Evolutionary conservation across 1,140 invertebrate genomes (phyloP), one percentile per base, ranked within the genome.

Genomic region (Drosophila takahashii): DNA sequence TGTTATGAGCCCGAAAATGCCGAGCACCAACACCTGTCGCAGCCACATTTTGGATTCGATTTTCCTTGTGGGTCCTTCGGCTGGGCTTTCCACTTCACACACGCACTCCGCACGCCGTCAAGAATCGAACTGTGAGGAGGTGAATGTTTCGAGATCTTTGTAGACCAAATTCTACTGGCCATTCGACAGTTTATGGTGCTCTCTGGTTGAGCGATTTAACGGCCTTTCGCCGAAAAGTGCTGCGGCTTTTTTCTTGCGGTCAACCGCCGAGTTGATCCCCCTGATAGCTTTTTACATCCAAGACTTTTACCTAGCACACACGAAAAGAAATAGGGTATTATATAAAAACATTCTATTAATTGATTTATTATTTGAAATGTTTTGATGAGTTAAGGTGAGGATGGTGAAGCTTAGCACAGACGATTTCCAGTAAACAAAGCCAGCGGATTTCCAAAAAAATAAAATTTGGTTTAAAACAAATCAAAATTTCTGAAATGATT

Each of bases 151-250:
- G 10, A 57, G 54, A 79, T 84, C 67, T 77, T 52, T 52, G 59
- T 74, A 59, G 81, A 77, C 67, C 53, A 60, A 73, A 79, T 90
- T 90, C 81, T 81, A 52, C 36, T 8, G 45, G 48, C 41, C 51
- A 67, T 50, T 89, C 80, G 72, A 90, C 57, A 81, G 72, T 91
- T 91, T 91, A 91, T 89, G 67, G 57, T 9, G 72, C 59, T 85
- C 76, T 79, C 73, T 77, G 84, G 61, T 79, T 78, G 74, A 89
- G 51, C 54, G 80, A 90, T 73, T 89, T 89, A 60, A 84, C 60
- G 67, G 85, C 69, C 85, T 90, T 89, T 89, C 85, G 73, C 73
- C 85, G 74, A 84, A 85, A 90, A 81, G 76, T 71, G 72, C 60
- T 77, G 41, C 27, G 48, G 54, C 69, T 72, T 72, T 57, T 72